phyloP scores from a whole-genome alignment of 2,113 vertebrate species.

The Prionailurus viverrinus region DNA sequence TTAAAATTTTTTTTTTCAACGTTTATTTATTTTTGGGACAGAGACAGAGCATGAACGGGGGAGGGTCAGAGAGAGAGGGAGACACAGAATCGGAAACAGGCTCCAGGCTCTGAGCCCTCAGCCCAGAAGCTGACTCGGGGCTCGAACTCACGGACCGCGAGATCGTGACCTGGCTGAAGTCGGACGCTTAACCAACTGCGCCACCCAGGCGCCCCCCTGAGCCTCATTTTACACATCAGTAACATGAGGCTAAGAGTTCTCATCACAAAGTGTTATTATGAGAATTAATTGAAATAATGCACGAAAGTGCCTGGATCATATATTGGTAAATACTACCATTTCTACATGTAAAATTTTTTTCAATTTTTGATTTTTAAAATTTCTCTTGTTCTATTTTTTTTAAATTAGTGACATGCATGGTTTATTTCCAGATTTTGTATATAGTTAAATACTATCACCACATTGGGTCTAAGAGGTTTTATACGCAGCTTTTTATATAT shows the following conservation, averaged over 20 bases:
- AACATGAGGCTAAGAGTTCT: background rate
- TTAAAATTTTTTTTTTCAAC: background rate
- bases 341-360: background rate
- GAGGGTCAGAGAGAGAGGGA: too few relatives aligned
- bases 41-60: too few relatives aligned
- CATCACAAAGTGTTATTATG: background rate
- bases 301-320: background rate
- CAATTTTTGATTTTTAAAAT: background rate
- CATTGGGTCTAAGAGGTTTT: background rate
- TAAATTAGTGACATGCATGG: background rate
- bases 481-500: background rate
- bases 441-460: background rate
- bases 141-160: too few relatives aligned
- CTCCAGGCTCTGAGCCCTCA: too few relatives aligned
- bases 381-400: background rate
- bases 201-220: background rate
- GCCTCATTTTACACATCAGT: background rate
- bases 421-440: constrained; percentile 12
- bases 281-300: background rate
- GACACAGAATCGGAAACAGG: too few relatives aligned
- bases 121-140: too few relatives aligned
- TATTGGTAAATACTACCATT: background rate
- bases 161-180: too few relatives aligned
- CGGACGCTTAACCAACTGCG: too few relatives aligned
- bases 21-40: too few relatives aligned